Conservation (phyloP, 2,113 vertebrate species). For the Leucopsar rothschildi region DNA sequence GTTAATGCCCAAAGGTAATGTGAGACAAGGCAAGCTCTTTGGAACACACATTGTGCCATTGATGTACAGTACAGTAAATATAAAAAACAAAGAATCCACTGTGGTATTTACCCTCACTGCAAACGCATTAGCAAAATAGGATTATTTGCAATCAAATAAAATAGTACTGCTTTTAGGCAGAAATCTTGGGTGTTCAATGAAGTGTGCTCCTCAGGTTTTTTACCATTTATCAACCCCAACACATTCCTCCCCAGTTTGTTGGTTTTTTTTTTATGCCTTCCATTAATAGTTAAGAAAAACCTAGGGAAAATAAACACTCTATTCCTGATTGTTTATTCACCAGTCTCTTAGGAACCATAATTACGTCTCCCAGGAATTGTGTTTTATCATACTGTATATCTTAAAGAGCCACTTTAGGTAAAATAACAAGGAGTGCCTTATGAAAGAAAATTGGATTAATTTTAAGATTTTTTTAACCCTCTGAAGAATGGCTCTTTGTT, state of each 20-base stretch:
- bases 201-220: background rate
- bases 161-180: background rate
- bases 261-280: constrained; percentile 41
- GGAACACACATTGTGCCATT: background rate
- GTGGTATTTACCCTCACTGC: background rate
- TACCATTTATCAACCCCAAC: background rate
- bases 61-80: constrained; percentile 39
- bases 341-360: constrained; percentile 67
- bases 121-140: constrained; percentile 9
- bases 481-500: constrained; percentile 79
- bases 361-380: constrained; percentile 63
- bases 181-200: background rate
- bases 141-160: constrained; percentile 28
- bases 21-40: constrained; percentile 31
- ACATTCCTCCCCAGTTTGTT: background rate
- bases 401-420: constrained; percentile 69
- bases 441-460: constrained; percentile 75
- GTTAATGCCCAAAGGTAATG: background rate
- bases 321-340: constrained; percentile 57
- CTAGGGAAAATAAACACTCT: constrained; percentile 53
- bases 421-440: constrained; percentile 75
- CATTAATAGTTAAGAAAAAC: constrained; percentile 46
- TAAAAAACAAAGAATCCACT: background rate
- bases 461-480: constrained; percentile 71
- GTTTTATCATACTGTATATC: constrained; percentile 72